phyloP scores from a whole-genome alignment of 2,888 invertebrate genomes.

The Morpho achilles region DNA sequence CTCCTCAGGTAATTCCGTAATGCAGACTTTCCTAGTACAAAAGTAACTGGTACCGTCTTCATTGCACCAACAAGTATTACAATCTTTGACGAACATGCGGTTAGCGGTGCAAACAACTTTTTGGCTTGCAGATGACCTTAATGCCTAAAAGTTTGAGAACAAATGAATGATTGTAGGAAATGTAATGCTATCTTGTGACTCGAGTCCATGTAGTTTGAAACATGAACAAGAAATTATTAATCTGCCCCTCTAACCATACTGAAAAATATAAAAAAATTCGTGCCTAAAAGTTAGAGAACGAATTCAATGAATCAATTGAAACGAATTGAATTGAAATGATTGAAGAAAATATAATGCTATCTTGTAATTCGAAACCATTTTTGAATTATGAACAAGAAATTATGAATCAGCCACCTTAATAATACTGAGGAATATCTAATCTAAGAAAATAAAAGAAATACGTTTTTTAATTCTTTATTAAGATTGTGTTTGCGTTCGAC shows the following conservation, averaged over 20 bases:
- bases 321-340: too few species aligned
- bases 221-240: neutral
- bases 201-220: too few species aligned
- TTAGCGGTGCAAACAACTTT: slow-evolving; percentile 62
- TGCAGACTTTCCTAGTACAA: slow-evolving; percentile 69
- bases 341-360: too few species aligned
- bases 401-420: neutral
- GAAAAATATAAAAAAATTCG: neutral
- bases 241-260: neutral
- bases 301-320: too few species aligned
- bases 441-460: neutral
- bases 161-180: neutral
- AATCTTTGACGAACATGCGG: slow-evolving; percentile 67
- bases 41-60: slow-evolving; percentile 69
- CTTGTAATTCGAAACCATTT: too few species aligned
- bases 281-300: too few species aligned
- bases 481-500: neutral
- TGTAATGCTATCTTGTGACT: neutral
- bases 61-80: slow-evolving; percentile 74
- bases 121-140: slow-evolving; percentile 30
- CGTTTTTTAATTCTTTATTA: neutral
- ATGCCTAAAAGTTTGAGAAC: slow-evolving; percentile 30
- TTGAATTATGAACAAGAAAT: neutral
- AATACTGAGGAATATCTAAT: neutral
- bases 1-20: slow-evolving; percentile 47